Conservation (phyloP, 2,113 vertebrate genomes). For the Ceyx melanurus region DNA sequence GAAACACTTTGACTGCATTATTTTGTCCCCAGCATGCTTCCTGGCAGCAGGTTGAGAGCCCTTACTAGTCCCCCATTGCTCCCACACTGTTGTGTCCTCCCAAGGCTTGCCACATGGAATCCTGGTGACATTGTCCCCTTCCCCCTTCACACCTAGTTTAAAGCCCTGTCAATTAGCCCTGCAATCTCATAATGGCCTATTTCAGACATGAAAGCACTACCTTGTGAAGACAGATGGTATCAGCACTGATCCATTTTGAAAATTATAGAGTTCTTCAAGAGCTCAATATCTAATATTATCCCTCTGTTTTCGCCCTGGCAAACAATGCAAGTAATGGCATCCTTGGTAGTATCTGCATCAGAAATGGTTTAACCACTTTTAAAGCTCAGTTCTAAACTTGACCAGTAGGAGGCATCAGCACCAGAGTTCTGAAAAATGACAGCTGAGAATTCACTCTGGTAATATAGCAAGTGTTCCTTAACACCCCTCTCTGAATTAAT, state of each 20-base stretch:
- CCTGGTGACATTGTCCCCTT: too few species aligned
- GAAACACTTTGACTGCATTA: too few species aligned
- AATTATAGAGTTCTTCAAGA: neutral
- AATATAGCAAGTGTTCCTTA: neutral
- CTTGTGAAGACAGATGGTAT: neutral
- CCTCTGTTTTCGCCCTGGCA: neutral
- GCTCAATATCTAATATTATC: neutral
- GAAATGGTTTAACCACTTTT: neutral
- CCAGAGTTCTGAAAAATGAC: neutral
- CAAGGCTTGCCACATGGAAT: too few species aligned
- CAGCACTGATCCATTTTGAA: neutral
- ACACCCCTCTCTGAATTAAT: neutral
- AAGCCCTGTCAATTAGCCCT: too few species aligned
- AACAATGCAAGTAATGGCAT: neutral
- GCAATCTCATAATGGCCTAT: neutral
- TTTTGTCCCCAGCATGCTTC: too few species aligned
- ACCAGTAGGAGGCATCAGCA: neutral
- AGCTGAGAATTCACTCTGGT: neutral
- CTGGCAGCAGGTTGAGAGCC: too few species aligned
- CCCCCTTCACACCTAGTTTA: too few species aligned
- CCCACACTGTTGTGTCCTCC: too few species aligned
- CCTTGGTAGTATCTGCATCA: neutral
- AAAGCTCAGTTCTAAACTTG: neutral
- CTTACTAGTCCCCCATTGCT: too few species aligned
- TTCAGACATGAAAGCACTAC: neutral